Evolutionary conservation across 2,888 invertebrate genomes (phyloP), one percentile per base, ranked within the genome.

Genomic region (Andrena hattorfiana): DNA sequence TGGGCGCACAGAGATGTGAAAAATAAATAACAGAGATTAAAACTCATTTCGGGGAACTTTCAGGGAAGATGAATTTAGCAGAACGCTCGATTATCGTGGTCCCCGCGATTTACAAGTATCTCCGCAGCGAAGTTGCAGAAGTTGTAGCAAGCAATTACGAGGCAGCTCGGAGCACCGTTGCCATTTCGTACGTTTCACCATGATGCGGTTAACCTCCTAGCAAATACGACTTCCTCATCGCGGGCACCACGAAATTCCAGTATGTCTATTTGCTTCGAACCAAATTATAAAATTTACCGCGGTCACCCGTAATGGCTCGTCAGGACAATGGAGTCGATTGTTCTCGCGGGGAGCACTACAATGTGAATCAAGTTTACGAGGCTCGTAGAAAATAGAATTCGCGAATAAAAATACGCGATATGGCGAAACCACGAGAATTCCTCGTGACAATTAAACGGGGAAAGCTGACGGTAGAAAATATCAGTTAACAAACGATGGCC

Each of bases 211-310:
- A 67, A 76, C 77, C 68, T 54, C 60, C 35, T 67, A 32, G 35
- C 70, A 68, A 82, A 82, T 67, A 67, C 59, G 60, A 77, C 77
- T 77, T 68, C 49, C 77, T 56, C 63, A n/a, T 49, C 49, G 49
- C 26, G 51, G 76, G n/a, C 48, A 59, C 59, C 54, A 26, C 35
- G 67, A 67, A 67, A 71, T 80, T 59, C 28, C 56, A 10, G 70
- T 51, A 60, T 35, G 74, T 66, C 74, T 74, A 69, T 78, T 74
- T 54, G 62, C 67, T 63, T 67, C 28, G 80, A 75, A 54, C 42
- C 63, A 54, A 78, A 82, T 82, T 82, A 71, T 67, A 80, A 77
- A 82, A 80, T 80, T 82, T 70, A 63, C 71, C 51, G 30, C 32
- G 49, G 35, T 13, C 35, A 64, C 63, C 62, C 56, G 30, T 75